A percentile compares a stretch with the other conserved stretches of the same genome.
Conservation (phyloP, 2,113 vertebrate genomes). For the Arothron firmamentum region DNA sequence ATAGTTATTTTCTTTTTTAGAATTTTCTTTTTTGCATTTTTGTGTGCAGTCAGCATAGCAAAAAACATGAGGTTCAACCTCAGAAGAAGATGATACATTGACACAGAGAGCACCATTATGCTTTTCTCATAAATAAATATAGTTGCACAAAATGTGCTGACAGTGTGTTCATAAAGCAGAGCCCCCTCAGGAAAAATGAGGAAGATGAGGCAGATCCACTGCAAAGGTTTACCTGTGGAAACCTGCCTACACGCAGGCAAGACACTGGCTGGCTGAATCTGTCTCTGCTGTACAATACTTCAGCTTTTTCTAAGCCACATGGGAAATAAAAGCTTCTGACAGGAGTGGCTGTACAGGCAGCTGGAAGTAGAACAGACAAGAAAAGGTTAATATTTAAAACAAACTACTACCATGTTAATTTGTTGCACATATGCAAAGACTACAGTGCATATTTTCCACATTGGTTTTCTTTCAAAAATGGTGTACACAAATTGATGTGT, state of each 20-base stretch:
- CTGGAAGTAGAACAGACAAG: neutral
- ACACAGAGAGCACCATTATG: neutral
- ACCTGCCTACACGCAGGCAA: neutral
- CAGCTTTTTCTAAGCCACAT: neutral
- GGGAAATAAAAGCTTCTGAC: conserved; percentile 14
- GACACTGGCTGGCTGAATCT: neutral
- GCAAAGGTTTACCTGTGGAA: neutral
- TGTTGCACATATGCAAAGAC: too few species aligned
- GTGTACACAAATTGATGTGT: too few species aligned
- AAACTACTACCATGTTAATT: too few species aligned
- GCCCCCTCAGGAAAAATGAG: neutral
- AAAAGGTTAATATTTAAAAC: too few species aligned
- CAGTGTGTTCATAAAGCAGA: neutral
- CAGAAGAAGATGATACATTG: neutral
- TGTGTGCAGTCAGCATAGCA: neutral
- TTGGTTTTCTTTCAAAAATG: too few species aligned
- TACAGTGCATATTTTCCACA: too few species aligned
- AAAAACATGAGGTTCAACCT: neutral
- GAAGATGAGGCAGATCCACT: neutral
- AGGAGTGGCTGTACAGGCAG: neutral
- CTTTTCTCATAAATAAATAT: neutral
- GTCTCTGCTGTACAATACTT: neutral
- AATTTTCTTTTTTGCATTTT: neutral
- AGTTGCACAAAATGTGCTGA: conserved; percentile 3
- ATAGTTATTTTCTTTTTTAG: too few species aligned